Evolutionary conservation across 2,113 vertebrate genomes (phyloP).

Genomic region (Grammomys surdaster): DNA sequence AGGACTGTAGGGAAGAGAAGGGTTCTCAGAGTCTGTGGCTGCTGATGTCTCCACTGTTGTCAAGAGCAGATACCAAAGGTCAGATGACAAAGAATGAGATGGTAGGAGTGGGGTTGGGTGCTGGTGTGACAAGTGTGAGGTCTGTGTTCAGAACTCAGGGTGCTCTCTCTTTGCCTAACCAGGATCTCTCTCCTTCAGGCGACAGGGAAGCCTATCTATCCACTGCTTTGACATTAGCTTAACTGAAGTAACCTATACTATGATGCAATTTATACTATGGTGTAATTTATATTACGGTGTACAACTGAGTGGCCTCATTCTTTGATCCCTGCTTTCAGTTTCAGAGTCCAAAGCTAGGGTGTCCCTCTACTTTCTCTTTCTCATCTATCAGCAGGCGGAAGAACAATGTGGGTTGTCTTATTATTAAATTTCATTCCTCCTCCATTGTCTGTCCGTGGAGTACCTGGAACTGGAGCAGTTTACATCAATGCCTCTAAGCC

Average conservation of each 20-base stretch:
- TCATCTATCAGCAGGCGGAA: background rate
- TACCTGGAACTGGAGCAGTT: background rate
- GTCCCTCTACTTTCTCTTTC: background rate
- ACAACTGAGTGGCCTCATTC: background rate
- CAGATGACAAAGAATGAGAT: too few species aligned
- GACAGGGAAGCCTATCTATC: background rate
- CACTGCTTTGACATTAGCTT: background rate
- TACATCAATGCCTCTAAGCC: background rate
- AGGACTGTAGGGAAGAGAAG: slow-evolving; percentile 52
- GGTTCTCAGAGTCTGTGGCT: slow-evolving; percentile 22
- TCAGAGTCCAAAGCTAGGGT: background rate
- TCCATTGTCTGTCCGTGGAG: background rate
- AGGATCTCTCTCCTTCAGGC: background rate
- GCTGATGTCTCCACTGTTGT: background rate
- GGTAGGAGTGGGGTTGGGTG: background rate
- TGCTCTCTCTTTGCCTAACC: background rate
- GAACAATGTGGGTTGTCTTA: background rate
- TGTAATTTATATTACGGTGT: slow-evolving; percentile 18
- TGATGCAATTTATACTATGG: background rate
- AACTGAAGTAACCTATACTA: background rate
- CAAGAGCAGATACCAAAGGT: background rate
- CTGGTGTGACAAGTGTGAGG: background rate
- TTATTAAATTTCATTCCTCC: background rate
- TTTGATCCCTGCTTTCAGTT: background rate
- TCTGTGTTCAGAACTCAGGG: background rate